Conservation (phyloP, 2,113 vertebrate genomes). For the Psittacula cyanocephala region DNA sequence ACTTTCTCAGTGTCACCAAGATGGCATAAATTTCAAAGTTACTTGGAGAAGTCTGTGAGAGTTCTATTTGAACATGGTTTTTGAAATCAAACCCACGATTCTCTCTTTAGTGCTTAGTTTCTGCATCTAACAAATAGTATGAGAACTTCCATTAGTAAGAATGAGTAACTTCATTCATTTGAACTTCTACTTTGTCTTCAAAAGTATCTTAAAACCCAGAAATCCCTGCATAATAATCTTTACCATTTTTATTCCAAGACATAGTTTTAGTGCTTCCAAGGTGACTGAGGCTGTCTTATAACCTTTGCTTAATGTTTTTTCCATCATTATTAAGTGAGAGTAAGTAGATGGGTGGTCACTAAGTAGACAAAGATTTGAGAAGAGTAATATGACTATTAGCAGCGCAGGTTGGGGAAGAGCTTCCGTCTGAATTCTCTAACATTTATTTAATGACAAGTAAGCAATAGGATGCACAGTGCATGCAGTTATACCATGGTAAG, state of each 20-base stretch:
- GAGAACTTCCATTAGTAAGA: neutral
- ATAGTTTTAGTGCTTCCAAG: neutral
- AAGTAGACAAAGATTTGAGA: neutral
- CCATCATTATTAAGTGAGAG: neutral
- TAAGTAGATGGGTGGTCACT: neutral
- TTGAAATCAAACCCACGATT: neutral
- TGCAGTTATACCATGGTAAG: neutral
- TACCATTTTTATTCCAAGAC: neutral
- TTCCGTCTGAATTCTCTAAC: neutral
- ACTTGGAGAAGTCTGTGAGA: neutral
- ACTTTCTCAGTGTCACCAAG: neutral
- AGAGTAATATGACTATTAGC: neutral
- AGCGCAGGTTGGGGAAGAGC: neutral
- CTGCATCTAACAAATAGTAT: neutral
- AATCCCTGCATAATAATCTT: neutral
- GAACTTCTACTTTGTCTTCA: neutral
- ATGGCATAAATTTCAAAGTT: neutral
- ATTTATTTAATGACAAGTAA: neutral
- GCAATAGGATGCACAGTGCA: neutral
- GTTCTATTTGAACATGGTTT: neutral
- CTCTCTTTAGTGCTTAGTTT: neutral
- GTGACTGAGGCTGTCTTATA: neutral
- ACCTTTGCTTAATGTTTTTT: neutral
- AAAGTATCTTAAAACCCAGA: neutral
- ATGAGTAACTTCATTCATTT: neutral